Percentiles rank a stretch among this genome's conserved stretches.
Conservation (phyloP, 2,797 vertebrate genomes). For the Cossypha heuglini region DNA sequence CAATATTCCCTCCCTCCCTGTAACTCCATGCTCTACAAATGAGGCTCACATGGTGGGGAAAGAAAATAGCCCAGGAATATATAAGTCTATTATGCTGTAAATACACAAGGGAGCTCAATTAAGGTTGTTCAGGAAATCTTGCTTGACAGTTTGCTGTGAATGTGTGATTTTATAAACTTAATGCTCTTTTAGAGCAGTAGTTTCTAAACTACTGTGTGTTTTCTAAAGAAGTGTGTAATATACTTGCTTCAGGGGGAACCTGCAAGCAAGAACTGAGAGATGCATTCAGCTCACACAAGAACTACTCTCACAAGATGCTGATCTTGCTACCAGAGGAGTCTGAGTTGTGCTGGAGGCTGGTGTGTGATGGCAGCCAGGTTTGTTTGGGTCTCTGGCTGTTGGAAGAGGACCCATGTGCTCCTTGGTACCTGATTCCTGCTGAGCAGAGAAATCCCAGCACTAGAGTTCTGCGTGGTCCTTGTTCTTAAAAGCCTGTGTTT, state of each 20-base stretch:
- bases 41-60: neutral
- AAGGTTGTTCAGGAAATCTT: conserved; percentile 14
- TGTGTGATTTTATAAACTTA: conserved; percentile 8
- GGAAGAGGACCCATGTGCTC: neutral
- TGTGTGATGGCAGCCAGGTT: neutral
- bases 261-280: neutral
- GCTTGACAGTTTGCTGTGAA: conserved; percentile 23
- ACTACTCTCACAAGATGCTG: neutral
- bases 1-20: neutral
- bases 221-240: neutral
- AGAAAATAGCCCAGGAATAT: neutral
- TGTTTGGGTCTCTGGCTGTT: neutral
- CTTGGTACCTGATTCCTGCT: neutral
- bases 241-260: neutral
- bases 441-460: neutral
- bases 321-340: neutral
- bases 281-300: neutral
- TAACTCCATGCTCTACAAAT: neutral
- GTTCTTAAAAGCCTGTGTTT: neutral
- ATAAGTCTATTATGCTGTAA: neutral
- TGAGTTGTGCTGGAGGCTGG: neutral
- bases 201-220: conserved; percentile 14
- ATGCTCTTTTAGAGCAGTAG: neutral
- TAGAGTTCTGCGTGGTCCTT: neutral
- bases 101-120: conserved; percentile 18